phyloP scores from a whole-genome alignment of 92 coral and sea anemone species.

The Umimayanthus chanpuru region DNA sequence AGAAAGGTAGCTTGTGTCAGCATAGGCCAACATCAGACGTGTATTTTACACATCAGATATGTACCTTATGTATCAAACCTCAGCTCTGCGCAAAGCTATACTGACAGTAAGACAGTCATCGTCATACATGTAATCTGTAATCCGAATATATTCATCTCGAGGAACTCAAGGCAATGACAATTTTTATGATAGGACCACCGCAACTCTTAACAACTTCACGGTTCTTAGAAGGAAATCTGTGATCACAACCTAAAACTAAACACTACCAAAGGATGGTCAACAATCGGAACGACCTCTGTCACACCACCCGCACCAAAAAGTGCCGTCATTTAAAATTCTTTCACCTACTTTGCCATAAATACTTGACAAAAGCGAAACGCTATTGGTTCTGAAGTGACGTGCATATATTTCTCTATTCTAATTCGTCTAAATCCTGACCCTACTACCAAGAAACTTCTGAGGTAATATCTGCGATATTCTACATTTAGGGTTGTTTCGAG shows the following conservation, averaged over 20 bases:
- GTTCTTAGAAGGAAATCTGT: background rate
- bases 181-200: background rate
- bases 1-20: no score
- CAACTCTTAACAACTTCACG: background rate
- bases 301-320: background rate
- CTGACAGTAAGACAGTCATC: no score
- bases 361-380: background rate
- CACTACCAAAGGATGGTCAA: background rate
- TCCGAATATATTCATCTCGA: background rate
- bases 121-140: no score
- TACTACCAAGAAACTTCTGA: background rate
- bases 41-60: no score
- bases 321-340: background rate
- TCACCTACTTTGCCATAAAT: background rate
- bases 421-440: background rate
- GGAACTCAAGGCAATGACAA: background rate
- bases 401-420: background rate
- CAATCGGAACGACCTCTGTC: constrained; percentile 37
- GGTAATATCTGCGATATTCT: constrained; percentile 1
- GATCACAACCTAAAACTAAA: constrained; percentile 1
- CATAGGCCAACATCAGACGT: no score
- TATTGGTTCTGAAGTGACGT: constrained; percentile 6
- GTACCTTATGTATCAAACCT: no score
- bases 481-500: background rate
- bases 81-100: no score